Conservation (phyloP, 2,888 invertebrate genomes). For the Noctua janthe region DNA sequence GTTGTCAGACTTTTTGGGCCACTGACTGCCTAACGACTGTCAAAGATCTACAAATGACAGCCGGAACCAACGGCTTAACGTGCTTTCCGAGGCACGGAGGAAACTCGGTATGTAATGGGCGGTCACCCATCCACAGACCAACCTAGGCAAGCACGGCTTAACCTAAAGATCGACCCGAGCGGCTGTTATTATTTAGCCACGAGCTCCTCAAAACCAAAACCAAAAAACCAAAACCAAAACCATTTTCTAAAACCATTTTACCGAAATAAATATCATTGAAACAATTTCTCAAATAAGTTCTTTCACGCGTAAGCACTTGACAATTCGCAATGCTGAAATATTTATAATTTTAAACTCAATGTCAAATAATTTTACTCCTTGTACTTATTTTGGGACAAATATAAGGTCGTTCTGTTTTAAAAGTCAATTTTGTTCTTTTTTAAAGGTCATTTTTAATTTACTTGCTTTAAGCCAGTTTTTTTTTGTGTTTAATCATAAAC, state of each 20-base stretch:
- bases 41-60: too few relatives aligned
- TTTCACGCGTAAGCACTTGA: not conserved
- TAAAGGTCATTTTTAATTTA: slow-evolving; percentile 28
- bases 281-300: not conserved
- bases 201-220: too few relatives aligned
- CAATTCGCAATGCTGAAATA: slow-evolving; percentile 7
- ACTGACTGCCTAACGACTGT: too few relatives aligned
- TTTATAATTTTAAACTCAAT: slow-evolving; percentile 16
- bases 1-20: too few relatives aligned
- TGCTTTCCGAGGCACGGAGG: too few relatives aligned
- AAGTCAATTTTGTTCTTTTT: slow-evolving; percentile 18
- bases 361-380: slow-evolving; percentile 18
- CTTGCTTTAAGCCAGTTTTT: not conserved
- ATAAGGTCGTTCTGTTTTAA: slow-evolving; percentile 10
- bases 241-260: not conserved
- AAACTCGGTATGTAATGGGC: too few relatives aligned
- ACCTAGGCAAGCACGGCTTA: too few relatives aligned
- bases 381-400: not conserved
- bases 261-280: not conserved
- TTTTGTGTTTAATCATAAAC: slow-evolving; percentile 4
- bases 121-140: too few relatives aligned
- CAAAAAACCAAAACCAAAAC: too few relatives aligned
- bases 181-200: too few relatives aligned
- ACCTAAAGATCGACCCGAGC: too few relatives aligned
- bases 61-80: too few relatives aligned